phyloP scores from a whole-genome alignment of 2,888 invertebrate genomes.

The Drosophila fungiperda region DNA sequence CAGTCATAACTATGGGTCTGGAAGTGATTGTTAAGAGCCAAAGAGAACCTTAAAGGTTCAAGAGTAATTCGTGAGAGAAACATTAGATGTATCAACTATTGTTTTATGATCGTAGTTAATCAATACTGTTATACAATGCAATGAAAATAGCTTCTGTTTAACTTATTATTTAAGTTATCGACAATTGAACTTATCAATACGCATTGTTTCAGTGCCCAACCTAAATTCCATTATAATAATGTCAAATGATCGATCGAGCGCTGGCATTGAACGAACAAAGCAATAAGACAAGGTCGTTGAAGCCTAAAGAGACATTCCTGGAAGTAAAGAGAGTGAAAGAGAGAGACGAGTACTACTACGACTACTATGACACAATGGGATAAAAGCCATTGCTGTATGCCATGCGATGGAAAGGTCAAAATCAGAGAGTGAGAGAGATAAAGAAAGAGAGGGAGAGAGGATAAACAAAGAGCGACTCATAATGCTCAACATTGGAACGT shows the following conservation, averaged over 20 bases:
- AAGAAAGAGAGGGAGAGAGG: neutral
- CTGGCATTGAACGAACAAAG: constrained; percentile 42
- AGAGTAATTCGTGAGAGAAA: constrained; percentile 56
- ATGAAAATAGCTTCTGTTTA: constrained; percentile 44
- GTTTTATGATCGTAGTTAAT: constrained; percentile 19
- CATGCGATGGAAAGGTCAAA: constrained; percentile 32
- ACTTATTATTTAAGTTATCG: constrained; percentile 39
- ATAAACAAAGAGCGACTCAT: constrained; percentile 5
- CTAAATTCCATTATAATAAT: constrained; percentile 71
- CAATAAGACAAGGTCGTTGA: constrained; percentile 71
- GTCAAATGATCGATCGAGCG: constrained; percentile 66
- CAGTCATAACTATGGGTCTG: constrained; percentile 23
- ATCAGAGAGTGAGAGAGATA: constrained; percentile 7
- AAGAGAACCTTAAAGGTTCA: constrained; percentile 34
- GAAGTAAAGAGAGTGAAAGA: constrained; percentile 31
- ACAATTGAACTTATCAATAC: constrained; percentile 53
- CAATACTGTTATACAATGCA: constrained; percentile 44
- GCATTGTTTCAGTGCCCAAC: constrained; percentile 57
- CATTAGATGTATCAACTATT: constrained; percentile 15
- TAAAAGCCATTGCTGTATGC: constrained; percentile 7
- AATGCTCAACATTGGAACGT: constrained; percentile 49
- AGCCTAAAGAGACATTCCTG: constrained; percentile 19
- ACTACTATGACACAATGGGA: neutral
- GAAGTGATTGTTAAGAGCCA: constrained; percentile 33
- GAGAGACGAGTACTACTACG: neutral